Percentiles rank a stretch among this genome's conserved stretches.
Conservation (phyloP, 2,113 vertebrate genomes). For the Delphinus delphis region DNA sequence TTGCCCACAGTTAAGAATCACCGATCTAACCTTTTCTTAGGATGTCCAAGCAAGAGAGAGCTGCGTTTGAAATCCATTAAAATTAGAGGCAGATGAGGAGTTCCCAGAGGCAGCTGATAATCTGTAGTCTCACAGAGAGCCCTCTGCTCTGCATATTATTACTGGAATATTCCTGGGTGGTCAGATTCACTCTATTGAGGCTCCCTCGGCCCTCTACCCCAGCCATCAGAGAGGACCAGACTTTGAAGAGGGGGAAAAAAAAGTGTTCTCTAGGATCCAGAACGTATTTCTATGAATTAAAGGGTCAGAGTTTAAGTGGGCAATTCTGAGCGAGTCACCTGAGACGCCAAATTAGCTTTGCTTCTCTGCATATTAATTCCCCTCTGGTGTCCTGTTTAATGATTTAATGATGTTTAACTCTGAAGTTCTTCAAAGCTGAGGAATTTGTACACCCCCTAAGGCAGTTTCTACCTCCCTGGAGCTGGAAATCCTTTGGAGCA, state of each 20-base stretch:
- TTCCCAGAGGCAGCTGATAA: not conserved
- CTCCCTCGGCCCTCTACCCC: not conserved
- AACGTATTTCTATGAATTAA: constrained; percentile 14
- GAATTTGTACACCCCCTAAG: not conserved
- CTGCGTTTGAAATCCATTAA: not conserved
- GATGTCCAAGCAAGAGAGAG: not conserved
- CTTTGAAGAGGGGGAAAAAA: not conserved
- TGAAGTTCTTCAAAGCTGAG: constrained; percentile 54
- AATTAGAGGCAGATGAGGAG: not conserved
- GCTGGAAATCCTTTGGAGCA: not conserved
- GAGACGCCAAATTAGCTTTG: constrained; percentile 64
- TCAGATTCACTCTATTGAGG: not conserved
- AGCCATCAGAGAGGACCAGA: not conserved
- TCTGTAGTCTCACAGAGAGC: not conserved
- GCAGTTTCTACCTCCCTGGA: constrained; percentile 1
- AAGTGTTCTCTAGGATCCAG: not conserved
- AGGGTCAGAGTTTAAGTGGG: constrained; percentile 63
- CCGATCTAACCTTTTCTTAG: not conserved
- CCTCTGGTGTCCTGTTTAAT: constrained; percentile 54
- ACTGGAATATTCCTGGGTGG: not conserved
- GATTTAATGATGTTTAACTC: constrained; percentile 65
- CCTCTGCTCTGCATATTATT: not conserved
- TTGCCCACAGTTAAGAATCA: not conserved
- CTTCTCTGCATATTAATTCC: constrained; percentile 51
- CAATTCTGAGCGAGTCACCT: constrained; percentile 62